Base-by-base conservation (phyloP, 2,888 invertebrate genomes). In the Ctena decussata region DNA sequence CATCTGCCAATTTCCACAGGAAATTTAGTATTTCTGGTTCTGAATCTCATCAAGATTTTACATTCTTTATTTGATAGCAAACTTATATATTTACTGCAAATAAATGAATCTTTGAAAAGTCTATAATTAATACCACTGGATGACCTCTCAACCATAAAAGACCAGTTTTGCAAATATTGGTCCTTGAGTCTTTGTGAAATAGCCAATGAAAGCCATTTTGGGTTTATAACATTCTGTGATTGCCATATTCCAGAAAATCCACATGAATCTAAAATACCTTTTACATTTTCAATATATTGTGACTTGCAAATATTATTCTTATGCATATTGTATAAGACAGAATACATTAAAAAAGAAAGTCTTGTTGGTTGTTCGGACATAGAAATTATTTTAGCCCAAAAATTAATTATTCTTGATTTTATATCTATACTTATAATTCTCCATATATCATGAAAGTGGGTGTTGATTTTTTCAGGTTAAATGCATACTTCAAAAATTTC, bases 151-250 rank as follows among this genome's bases (percentile, higher is more conserved):
- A 75, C 21, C 3, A 27, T 0, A 0, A n/a, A 27, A 30, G 6
- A 27, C 75, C 75, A 75, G 32, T 53, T 35, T 37, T 41, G 37
- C 5, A 75, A 24, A 39, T 39, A 75, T 6, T 57, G 39, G 37
- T 75, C 75, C 24, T 75, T 71, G 2, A 75, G n/a, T 75, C 60
- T 75, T 39, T 57, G 75, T 24, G 57, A 60, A 21, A 57, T 32
- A 11, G 75, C 32, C 3, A 24, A 24, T 57, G 18, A 35, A 46
- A 74, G 39, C 74, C 46, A 74, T 74, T 15, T 41, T n/a, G 37
- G 41, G 73, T 73, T 73, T n/a, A 37, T 39, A 24, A 39, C 37
- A 39, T 39, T 44, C 44, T 41, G 46, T 27, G 46, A 41, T 30
- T 46, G 49, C 74, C 75, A 74, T 21, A 74, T 74, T 21, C 35